Conservation (phyloP, 2,797 vertebrate species). For the Pseudochirops cupreus region DNA sequence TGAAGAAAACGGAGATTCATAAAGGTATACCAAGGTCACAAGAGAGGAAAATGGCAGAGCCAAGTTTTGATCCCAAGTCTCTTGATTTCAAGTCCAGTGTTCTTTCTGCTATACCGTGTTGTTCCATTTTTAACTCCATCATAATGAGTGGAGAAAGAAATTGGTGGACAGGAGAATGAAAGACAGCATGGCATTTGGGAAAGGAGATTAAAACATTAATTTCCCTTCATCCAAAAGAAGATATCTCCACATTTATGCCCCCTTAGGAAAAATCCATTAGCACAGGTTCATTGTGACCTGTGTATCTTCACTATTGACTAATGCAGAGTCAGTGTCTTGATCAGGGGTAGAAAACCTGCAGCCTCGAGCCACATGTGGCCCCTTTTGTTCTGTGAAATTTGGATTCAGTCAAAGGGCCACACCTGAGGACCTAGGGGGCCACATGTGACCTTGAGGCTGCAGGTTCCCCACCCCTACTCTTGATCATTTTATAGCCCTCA, state of each 20-base stretch:
- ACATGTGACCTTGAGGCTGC: too few species aligned
- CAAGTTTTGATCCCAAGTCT: constrained; percentile 39
- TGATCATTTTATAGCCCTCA: neutral
- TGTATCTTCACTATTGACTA: neutral
- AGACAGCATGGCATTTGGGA: neutral
- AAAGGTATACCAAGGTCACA: constrained; percentile 33
- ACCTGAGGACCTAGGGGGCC: too few species aligned
- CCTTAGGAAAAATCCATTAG: neutral
- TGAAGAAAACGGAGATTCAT: neutral
- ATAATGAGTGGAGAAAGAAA: neutral
- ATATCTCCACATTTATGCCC: neutral
- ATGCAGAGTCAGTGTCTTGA: neutral
- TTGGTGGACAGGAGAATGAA: neutral
- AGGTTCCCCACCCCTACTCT: too few species aligned
- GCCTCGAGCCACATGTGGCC: too few species aligned
- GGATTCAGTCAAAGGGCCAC: too few species aligned
- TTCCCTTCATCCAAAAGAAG: neutral
- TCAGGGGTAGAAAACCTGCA: neutral
- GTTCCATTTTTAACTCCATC: neutral
- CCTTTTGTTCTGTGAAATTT: too few species aligned
- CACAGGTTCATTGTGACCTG: neutral
- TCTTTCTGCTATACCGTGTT: constrained; percentile 31
- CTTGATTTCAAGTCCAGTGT: constrained; percentile 33
- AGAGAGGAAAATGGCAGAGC: neutral
- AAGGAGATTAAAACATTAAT: neutral